Conservation (phyloP, 2,797 vertebrate genomes). For the Danio choprae region DNA sequence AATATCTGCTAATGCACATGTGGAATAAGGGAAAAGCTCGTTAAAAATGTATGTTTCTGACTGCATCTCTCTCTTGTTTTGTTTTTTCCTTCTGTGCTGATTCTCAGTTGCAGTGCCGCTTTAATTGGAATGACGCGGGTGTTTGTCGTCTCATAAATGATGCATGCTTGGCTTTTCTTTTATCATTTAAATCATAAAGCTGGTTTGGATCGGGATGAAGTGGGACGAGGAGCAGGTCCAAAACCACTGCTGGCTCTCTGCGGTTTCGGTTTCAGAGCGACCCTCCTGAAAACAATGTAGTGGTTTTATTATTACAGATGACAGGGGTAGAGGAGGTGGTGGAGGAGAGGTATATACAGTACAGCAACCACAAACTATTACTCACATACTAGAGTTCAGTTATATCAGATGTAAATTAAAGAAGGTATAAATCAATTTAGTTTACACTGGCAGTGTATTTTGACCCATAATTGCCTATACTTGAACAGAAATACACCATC, state of each 20-base stretch:
- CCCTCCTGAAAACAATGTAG: constrained; percentile 42
- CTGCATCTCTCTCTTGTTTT: background rate
- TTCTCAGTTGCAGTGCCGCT: constrained; percentile 60
- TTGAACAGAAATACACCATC: background rate
- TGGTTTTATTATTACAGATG: constrained; percentile 59
- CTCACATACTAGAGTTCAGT: constrained; percentile 29
- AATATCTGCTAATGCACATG: constrained; percentile 40
- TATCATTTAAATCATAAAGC: constrained; percentile 80
- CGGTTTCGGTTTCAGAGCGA: background rate
- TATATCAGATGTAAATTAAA: constrained; percentile 24
- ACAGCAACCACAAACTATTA: constrained; percentile 16
- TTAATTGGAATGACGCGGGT: constrained; percentile 78
- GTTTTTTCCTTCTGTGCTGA: constrained; percentile 40
- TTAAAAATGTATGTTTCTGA: constrained; percentile 53
- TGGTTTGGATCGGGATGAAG: constrained; percentile 69
- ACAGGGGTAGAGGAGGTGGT: background rate
- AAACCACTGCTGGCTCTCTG: constrained; percentile 53
- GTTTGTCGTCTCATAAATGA: constrained; percentile 76
- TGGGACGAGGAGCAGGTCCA: constrained; percentile 41
- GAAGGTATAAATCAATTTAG: constrained; percentile 9
- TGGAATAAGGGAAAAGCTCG: constrained; percentile 59
- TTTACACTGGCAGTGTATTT: background rate
- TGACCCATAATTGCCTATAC: background rate
- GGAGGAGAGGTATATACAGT: constrained; percentile 40
- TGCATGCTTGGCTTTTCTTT: constrained; percentile 73